Evolutionary conservation across 2,888 invertebrate species (phyloP), one percentile per base, ranked within the genome.

Genomic region (Epiblema foenella): DNA sequence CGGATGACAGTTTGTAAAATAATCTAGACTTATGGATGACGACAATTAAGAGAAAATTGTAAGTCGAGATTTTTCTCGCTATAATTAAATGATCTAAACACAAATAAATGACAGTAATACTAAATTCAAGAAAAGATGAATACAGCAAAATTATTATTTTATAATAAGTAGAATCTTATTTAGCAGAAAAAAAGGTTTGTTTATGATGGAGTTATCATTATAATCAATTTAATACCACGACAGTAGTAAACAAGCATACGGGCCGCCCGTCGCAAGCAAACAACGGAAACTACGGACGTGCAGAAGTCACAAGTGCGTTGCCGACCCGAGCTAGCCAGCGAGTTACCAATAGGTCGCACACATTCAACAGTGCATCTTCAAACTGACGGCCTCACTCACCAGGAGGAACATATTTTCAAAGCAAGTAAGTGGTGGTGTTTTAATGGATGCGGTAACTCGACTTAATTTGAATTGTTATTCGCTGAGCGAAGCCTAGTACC

Each of bases 31-130:
- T 54, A 54, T 64, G n/a, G 39, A 64, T 54, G 52, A 9, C n/a
- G 9, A 20, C 39, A 54, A 64, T 54, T 64, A 64, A 39, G 37
- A 37, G 52, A 63, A 37, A 59, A 63, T 33, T 37, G n/a, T 51
- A 33, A 18, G 60, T 60, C 63, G 52, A 64, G 54, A 64, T 64
- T 64, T 64, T 54, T 64, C 52, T 54, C 10, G 12, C 24, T 56
- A 29, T 39, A 37, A 64, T 39, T 64, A 52, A 64, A 64, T 64
- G 52, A 54, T 12, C 52, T 39, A 64, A 52, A 54, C 52, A 39
- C 15, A 52, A 39, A 39, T 64, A 64, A 54, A 54, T 64, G 52
- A 29, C 54, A 0, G 37, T 20, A 9, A 20, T 24, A 64, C 39
- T 10, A 39, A 39, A 52, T 39, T 64, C 15, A 20, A 39, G n/a